Evolutionary conservation across 1,140 invertebrate species (phyloP), one percentile per base, ranked within the genome.

Genomic region (Zeugodacus cucurbitae): DNA sequence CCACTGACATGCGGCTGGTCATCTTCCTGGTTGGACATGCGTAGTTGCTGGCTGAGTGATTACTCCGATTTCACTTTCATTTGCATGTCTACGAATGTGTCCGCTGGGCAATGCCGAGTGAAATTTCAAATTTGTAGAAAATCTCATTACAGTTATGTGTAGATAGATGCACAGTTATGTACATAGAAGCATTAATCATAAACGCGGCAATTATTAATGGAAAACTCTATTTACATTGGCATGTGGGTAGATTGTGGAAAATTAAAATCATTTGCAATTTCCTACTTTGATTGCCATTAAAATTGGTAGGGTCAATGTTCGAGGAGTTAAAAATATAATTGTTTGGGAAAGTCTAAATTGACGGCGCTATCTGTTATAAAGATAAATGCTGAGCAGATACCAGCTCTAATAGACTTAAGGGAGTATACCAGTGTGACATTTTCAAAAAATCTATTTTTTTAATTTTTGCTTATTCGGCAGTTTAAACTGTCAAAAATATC

Each of bases 41-140:
- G 41, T 37, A 29, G 8, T 54, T 26, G 58, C 58, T 7, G 11
- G 41, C 17, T 82, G 74, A 82, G 74, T 82, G 74, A 82, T 82
- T 82, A 82, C 74, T 82, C 74, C 37, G 74, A 82, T 82, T 82
- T 82, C 74, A 82, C 74, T 82, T 82, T 82, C 74, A 82, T 82
- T 82, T 82, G 37, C 74, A 82, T 82, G 20, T 82, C 70, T 37
- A 22, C 22, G 32, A 78, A n/a, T 78, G 32, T 44, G 70, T 78
- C 70, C 74, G 41, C 41, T 82, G 74, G 74, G 74, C 74, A 82
- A n/a, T 2, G 22, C 2, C 7, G n/a, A 82, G 74, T 29, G 74
- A 54, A 78, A 82, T 82, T 82, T 44, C 8, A 82, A 11, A 44
- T 41, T 26, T 8, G 34, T 0, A 54, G 48, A 37, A 82, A 82